These are phyloP conservation scores for Sminthurinus aureus DNA, from an alignment of 2,888 invertebrate genomes.

Conservation along the genomic window DNA sequence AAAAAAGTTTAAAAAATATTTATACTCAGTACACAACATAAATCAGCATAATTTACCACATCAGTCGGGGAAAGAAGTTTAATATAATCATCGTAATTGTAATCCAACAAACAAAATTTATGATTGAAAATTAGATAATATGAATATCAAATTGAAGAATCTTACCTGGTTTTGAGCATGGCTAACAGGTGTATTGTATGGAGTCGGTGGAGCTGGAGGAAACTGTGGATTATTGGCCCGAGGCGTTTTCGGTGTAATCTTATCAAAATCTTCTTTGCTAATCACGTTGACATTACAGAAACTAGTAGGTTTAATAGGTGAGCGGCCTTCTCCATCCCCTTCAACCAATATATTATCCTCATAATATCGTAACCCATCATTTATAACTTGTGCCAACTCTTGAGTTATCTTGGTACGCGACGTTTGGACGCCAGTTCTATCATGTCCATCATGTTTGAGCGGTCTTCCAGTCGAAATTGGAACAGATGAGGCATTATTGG, in stretches of 20 bases:
- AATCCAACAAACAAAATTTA: not conserved
- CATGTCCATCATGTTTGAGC: conserved; percentile 87
- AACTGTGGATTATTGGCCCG: conserved; percentile 76
- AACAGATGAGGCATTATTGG: conserved; percentile 25
- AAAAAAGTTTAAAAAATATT: not conserved
- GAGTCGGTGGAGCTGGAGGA: conserved; percentile 75
- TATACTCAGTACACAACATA: not conserved
- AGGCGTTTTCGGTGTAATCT: conserved; percentile 73
- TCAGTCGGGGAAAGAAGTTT: conserved; percentile 14
- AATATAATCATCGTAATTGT: not conserved
- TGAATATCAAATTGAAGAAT: not conserved
- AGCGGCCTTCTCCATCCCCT: conserved; percentile 34
- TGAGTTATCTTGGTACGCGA: conserved; percentile 93
- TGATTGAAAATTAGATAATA: too few species aligned
- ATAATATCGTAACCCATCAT: conserved; percentile 94
- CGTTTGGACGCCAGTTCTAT: conserved; percentile 88
- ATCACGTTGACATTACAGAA: conserved; percentile 76
- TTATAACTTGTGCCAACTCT: conserved; percentile 93
- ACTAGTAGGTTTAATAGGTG: conserved; percentile 34
- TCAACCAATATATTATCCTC: conserved; percentile 82
- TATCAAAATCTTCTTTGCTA: conserved; percentile 86
- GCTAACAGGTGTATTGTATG: conserved; percentile 62
- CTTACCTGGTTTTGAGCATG: conserved; percentile 40
- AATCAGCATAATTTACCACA: conserved; percentile 11
- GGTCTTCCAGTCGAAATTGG: conserved; percentile 62